Base-by-base conservation (phyloP, 2,113 vertebrate genomes). In the Polypterus senegalus region DNA sequence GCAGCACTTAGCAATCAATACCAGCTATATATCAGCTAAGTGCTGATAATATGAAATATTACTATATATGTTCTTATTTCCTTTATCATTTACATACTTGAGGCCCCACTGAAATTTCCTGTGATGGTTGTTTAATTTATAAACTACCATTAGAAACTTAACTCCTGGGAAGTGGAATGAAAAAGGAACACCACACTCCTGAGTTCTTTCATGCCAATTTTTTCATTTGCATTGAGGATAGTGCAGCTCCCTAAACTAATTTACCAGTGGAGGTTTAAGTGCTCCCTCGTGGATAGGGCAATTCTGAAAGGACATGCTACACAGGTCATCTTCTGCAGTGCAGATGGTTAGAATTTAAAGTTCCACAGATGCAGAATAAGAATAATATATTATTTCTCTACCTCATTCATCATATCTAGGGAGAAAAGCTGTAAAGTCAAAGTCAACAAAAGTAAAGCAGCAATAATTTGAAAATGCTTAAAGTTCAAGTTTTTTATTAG, bases 171-270 rank as follows among this genome's bases (percentile, higher is more conserved):
- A 58, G 69, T 63, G 71, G 66, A 63, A 9, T 59, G 65, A 71
- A 76, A 74, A 72, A 66, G 69, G 72, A 65, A 68, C 64, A 27
- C 72, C 74, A 80, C 76, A 76, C 72, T 71, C 63, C 66, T 7
- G 51, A 52, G 51, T 10, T 52, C 7, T 10, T 10, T 8, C 10
- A 8, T 52, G 7, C 51, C 51, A 67, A 67, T 64, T 74, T 71
- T 62, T 62, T 72, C 59, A 73, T 79, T 80, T 79, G 77, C 76
- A 80, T 80, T 76, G 72, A 75, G 74, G 74, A 74, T 79, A 67
- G 71, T 76, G 68, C 65, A 69, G 70, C 54, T 72, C 65, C 70
- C 74, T 66, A 76, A 76, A 76, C 70, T 72, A 72, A 66, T 77
- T 76, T 75, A 73, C 65, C 59, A 66, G 63, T 65, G 57, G 57